phyloP scores from a whole-genome alignment of 2,113 vertebrate genomes.

The Nesoenas mayeri region DNA sequence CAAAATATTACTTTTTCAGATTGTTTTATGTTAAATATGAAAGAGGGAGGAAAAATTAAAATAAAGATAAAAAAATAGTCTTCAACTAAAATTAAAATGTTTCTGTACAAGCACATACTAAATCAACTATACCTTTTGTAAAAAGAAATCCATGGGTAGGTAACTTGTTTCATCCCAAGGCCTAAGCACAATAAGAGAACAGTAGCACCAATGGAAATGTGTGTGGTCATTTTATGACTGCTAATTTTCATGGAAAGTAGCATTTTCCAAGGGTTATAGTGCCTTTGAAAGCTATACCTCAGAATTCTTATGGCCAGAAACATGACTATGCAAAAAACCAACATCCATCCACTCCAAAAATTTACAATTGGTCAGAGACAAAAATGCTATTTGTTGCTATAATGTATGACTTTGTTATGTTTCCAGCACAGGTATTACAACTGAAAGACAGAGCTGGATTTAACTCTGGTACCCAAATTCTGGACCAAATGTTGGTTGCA shows the following conservation, averaged over 20 bases:
- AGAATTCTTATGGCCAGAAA: not conserved
- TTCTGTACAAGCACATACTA: not conserved
- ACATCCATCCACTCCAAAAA: not conserved
- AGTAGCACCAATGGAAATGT: not conserved
- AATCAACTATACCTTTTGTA: not conserved
- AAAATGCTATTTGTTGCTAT: not conserved
- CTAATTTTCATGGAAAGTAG: not conserved
- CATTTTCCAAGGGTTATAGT: not conserved
- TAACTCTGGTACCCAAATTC: not conserved
- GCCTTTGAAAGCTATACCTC: not conserved
- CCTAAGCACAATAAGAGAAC: not conserved
- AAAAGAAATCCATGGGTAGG: not conserved
- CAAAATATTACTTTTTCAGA: not conserved
- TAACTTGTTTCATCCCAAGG: not conserved
- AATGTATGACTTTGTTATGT: not conserved
- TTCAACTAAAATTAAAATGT: not conserved
- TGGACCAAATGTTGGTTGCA: not conserved
- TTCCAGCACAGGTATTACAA: not conserved
- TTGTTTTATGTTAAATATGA: not conserved
- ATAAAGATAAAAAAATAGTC: not conserved
- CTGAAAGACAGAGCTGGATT: not conserved
- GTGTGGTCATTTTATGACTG: not conserved
- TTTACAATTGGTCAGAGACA: not conserved
- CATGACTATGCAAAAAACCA: not conserved
- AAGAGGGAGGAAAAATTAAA: not conserved